These are phyloP conservation scores for Apomyelois bistriatella DNA, from an alignment of 2,888 invertebrate genomes.

Conservation along the genomic window DNA sequence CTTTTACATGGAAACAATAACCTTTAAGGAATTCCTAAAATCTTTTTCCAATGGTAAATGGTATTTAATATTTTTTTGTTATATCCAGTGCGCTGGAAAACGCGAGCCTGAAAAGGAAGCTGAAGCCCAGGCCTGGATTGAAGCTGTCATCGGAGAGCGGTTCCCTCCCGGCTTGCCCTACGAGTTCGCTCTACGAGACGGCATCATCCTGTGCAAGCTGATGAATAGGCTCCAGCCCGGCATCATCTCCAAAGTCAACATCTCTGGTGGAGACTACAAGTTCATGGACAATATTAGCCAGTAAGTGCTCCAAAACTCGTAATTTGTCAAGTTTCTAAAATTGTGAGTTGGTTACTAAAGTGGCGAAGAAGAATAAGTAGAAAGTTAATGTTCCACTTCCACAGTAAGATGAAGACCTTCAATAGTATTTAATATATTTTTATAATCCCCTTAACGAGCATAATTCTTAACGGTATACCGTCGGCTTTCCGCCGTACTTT, in stretches of 20 bases:
- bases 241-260: conserved; percentile 90
- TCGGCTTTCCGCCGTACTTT: too few species aligned
- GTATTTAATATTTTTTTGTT: conserved; percentile 23
- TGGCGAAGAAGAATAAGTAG: too few species aligned
- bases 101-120: conserved; percentile 88
- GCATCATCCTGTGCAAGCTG: conserved; percentile 91
- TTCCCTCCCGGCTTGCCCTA: conserved; percentile 86
- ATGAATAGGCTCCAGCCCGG: conserved; percentile 95
- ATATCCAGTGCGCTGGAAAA: conserved; percentile 89
- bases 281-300: conserved; percentile 97
- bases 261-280: conserved; percentile 93
- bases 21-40: neutral
- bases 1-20: neutral
- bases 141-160: conserved; percentile 87
- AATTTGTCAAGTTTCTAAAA: too few species aligned
- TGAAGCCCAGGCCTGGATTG: conserved; percentile 93
- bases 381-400: too few species aligned
- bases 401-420: too few species aligned
- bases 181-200: conserved; percentile 90
- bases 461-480: too few species aligned
- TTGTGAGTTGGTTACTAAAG: too few species aligned
- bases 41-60: too few species aligned
- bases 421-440: too few species aligned
- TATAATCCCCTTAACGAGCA: too few species aligned
- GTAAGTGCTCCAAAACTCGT: conserved; percentile 74